phyloP scores from a whole-genome alignment of 2,797 vertebrate species.

The Gallinago solitaria region DNA sequence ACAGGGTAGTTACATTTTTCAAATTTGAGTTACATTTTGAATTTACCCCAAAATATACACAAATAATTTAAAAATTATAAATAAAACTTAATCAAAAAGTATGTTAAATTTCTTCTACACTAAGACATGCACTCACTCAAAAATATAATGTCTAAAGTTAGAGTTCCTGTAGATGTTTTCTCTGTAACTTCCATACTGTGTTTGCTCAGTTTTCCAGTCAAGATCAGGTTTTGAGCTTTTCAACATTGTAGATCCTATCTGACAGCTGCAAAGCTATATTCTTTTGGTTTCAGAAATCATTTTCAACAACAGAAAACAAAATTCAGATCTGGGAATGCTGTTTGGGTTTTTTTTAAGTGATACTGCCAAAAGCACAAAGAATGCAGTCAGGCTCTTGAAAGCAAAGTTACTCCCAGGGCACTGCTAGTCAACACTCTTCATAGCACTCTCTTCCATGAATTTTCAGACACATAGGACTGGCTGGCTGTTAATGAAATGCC shows the following conservation, averaged over 20 bases:
- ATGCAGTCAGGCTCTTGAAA: slow-evolving; percentile 2
- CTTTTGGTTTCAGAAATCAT: not conserved
- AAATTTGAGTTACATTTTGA: not conserved
- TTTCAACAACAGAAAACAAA: slow-evolving; percentile 14
- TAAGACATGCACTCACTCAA: not conserved
- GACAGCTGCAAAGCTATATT: not conserved
- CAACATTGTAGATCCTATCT: not conserved
- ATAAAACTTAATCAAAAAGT: not conserved
- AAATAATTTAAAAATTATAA: not conserved
- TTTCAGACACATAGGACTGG: not conserved
- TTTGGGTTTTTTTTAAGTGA: too few species aligned
- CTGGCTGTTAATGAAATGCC: not conserved
- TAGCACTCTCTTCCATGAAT: not conserved
- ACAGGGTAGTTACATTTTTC: not conserved
- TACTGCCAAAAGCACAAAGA: slow-evolving; percentile 6
- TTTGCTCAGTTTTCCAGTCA: slow-evolving; percentile 16
- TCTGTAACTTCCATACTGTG: not conserved
- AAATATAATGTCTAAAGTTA: not conserved
- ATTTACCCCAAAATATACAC: not conserved
- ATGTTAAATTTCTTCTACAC: not conserved
- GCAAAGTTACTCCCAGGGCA: slow-evolving; percentile 5
- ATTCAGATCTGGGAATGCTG: not conserved
- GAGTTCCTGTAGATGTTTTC: not conserved
- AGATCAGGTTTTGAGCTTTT: slow-evolving; percentile 30
- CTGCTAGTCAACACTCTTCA: not conserved